Base-by-base conservation (phyloP, 2,797 vertebrate genomes). In the Lophotriccus pileatus region DNA sequence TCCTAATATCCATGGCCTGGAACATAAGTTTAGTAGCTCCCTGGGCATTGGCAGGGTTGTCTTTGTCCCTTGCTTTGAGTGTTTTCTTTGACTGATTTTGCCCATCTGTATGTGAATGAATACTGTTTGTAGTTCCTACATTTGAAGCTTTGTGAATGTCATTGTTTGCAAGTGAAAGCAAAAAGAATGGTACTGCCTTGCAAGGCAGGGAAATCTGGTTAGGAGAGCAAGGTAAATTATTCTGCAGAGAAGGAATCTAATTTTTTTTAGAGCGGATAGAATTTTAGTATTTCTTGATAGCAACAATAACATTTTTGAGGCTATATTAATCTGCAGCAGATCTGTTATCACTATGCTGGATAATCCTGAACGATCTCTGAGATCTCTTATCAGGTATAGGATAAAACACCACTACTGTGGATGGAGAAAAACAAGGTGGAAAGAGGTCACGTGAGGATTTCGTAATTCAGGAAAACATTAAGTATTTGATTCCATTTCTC, bases 181-280 rank as follows among this genome's bases (percentile, higher is more conserved):
- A 84, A 82, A 95, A 78, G 93, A 90, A 82, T 50, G 28, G 79
- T 81, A 52, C 75, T 89, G 77, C 63, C 70, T 91, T 91, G 41
- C 56, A 88, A 73, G 50, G 34, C 10, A 84, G 74, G 74, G 56
- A 97, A 75, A 88, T 87, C 59, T 95, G 52, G 30, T 96, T 84
- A 62, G 79, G 73, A 95, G 80, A 89, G 49, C n/a, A 68, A 78
- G 53, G 36, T 83, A 77, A 84, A 86, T 78, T 81, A 58, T 30
- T 88, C 37, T 84, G 28, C 50, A 59, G 77, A 72, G 58, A 73
- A 82, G 28, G 27, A 91, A 83, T 83, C 22, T 41, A 15, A 23
- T 16, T 84, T 76, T 79, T 87, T 63, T 74, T 56, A 46, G 23
- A 90, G 36, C 5, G 12, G 36, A 43, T 89, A 44, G 7, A 47